Evolutionary conservation across 2,888 invertebrate genomes (phyloP).

Genomic region (Smittia aterrima): DNA sequence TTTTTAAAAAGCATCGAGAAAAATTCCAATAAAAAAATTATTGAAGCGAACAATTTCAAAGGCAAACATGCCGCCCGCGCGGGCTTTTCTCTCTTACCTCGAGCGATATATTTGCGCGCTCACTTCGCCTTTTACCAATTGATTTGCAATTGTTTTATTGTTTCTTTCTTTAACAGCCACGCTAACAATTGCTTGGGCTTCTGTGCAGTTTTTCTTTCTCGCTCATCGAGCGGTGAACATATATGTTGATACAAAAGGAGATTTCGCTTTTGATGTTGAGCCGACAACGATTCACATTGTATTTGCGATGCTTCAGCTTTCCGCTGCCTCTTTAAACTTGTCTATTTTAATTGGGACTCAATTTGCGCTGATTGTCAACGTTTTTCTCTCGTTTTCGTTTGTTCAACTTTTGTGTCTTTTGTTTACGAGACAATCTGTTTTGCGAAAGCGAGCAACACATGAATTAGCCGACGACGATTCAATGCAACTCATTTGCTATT

Average conservation of each 20-base stretch:
- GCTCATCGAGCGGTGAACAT: neutral
- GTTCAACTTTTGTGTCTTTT: neutral
- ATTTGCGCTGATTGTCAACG: conserved; percentile 4
- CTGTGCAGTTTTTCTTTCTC: neutral
- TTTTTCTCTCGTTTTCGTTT: neutral
- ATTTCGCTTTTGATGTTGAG: neutral
- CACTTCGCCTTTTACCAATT: neutral
- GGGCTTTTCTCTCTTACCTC: neutral
- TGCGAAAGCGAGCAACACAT: neutral
- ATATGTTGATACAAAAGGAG: conserved; percentile 8
- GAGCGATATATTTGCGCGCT: neutral
- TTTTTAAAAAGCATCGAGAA: neutral
- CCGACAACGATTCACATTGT: conserved; percentile 5
- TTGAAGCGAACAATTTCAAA: neutral
- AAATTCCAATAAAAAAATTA: conserved; percentile 10
- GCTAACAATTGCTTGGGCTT: conserved; percentile 3
- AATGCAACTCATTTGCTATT: neutral
- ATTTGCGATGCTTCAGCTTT: neutral
- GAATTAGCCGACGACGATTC: neutral
- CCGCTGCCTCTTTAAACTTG: neutral
- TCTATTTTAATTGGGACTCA: conserved; percentile 11
- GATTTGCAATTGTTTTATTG: conserved; percentile 11
- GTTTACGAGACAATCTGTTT: conserved; percentile 1
- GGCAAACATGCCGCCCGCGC: neutral
- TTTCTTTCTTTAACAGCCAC: neutral